phyloP scores from a whole-genome alignment of 2,888 invertebrate genomes.

The Agapostemon virescens region DNA sequence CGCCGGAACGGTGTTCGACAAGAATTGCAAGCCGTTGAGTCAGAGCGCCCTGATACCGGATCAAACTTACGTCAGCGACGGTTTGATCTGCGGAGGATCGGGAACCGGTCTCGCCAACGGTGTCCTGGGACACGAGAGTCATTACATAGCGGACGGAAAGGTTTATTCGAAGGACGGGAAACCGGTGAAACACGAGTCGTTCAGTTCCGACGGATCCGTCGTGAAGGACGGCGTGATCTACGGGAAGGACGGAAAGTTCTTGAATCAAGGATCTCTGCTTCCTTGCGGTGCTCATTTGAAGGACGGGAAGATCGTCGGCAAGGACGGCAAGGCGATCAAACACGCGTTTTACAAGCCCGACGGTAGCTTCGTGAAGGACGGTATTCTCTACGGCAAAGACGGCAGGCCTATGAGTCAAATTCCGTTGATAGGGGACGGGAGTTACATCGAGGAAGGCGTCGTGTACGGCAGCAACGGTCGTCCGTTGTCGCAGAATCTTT shows the following conservation, averaged over 20 bases:
- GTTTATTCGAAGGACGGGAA: slow-evolving; percentile 76
- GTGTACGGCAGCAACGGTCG: slow-evolving; percentile 70
- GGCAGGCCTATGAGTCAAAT: slow-evolving; percentile 75
- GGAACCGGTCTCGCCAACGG: slow-evolving; percentile 74
- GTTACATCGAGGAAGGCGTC: slow-evolving; percentile 74
- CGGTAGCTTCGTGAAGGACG: slow-evolving; percentile 77
- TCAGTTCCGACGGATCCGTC: slow-evolving; percentile 75
- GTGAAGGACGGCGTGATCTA: slow-evolving; percentile 76
- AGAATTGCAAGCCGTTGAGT: slow-evolving; percentile 74
- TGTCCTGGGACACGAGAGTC: slow-evolving; percentile 74
- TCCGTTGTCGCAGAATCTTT: slow-evolving; percentile 74
- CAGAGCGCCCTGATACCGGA: slow-evolving; percentile 75
- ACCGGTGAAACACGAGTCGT: slow-evolving; percentile 75
- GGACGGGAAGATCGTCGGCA: slow-evolving; percentile 77
- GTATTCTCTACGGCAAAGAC: slow-evolving; percentile 73
- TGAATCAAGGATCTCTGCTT: slow-evolving; percentile 76
- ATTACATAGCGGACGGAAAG: slow-evolving; percentile 75
- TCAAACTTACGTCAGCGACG: slow-evolving; percentile 74
- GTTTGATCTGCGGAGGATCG: slow-evolving; percentile 74
- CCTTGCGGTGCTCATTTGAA: slow-evolving; percentile 75
- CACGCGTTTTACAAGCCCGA: slow-evolving; percentile 76
- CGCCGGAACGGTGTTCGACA: slow-evolving; percentile 75
- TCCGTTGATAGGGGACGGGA: slow-evolving; percentile 74
- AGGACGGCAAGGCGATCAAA: slow-evolving; percentile 75
- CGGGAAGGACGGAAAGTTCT: slow-evolving; percentile 74